phyloP scores from a whole-genome alignment of 2,797 vertebrate genomes.

The Sandelia bainsii region DNA sequence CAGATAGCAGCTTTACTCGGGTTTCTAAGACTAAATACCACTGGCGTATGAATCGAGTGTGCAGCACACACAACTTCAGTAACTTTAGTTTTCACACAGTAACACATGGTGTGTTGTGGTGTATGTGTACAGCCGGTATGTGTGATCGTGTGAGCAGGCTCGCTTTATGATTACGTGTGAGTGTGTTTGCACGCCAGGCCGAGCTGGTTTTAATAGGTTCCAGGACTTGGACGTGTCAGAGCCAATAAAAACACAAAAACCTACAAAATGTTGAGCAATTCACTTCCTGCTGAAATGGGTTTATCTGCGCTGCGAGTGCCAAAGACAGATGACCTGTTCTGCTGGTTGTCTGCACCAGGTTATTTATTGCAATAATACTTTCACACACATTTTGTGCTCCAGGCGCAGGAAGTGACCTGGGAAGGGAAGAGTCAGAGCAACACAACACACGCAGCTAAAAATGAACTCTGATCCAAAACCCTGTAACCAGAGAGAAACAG shows the following conservation, averaged over 20 bases:
- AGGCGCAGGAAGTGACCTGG: slow-evolving; percentile 50
- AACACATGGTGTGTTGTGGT: slow-evolving; percentile 37
- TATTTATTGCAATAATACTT: slow-evolving; percentile 25
- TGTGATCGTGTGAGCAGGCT: slow-evolving; percentile 26
- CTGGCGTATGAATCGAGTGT: neutral
- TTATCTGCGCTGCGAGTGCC: slow-evolving; percentile 35
- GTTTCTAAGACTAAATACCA: slow-evolving; percentile 14
- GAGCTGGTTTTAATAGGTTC: slow-evolving; percentile 73
- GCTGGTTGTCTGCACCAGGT: slow-evolving; percentile 33
- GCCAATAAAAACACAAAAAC: slow-evolving; percentile 74
- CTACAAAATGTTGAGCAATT: slow-evolving; percentile 60
- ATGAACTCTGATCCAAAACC: slow-evolving; percentile 24
- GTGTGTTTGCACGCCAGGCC: slow-evolving; percentile 16
- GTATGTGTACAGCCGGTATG: slow-evolving; percentile 4
- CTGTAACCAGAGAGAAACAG: slow-evolving; percentile 5
- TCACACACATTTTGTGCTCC: slow-evolving; percentile 25
- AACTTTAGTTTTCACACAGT: slow-evolving; percentile 23
- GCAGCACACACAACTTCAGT: slow-evolving; percentile 12
- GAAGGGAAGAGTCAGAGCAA: slow-evolving; percentile 7
- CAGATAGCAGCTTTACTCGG: neutral
- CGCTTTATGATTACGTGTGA: slow-evolving; percentile 24
- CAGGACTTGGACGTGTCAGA: slow-evolving; percentile 67
- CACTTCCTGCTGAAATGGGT: slow-evolving; percentile 58
- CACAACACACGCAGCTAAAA: slow-evolving; percentile 30
- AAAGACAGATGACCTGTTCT: slow-evolving; percentile 54